phyloP scores from a whole-genome alignment of 2,113 vertebrate species.

The Lynx canadensis region DNA sequence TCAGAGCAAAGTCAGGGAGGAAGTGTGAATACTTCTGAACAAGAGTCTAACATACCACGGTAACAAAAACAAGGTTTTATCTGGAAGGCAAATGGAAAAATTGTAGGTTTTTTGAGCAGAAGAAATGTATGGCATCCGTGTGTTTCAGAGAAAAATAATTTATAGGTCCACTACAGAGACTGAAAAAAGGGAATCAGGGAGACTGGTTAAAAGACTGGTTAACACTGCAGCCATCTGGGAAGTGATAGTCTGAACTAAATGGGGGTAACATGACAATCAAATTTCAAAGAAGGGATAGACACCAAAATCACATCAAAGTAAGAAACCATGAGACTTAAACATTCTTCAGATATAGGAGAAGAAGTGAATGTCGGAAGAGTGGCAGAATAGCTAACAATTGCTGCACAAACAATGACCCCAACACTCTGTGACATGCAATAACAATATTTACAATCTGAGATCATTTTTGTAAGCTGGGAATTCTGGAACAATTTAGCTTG shows the following conservation, averaged over 20 bases:
- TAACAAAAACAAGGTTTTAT: background rate
- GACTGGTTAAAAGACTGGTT: background rate
- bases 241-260: background rate
- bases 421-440: background rate
- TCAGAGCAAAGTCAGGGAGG: background rate
- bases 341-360: background rate
- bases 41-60: background rate
- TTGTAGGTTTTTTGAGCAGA: background rate
- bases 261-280: background rate
- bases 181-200: background rate
- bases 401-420: background rate
- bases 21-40: background rate
- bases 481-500: background rate
- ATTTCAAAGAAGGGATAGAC: background rate
- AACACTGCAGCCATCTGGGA: background rate
- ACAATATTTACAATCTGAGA: background rate
- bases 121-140: background rate
- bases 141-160: background rate
- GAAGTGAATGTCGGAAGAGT: background rate
- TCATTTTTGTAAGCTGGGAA: background rate
- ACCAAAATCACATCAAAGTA: background rate
- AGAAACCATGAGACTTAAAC: background rate
- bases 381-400: background rate
- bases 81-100: background rate
- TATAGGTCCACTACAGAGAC: background rate